Conservation (phyloP, 2,888 invertebrate species). For the Plemyria rubiginata region DNA sequence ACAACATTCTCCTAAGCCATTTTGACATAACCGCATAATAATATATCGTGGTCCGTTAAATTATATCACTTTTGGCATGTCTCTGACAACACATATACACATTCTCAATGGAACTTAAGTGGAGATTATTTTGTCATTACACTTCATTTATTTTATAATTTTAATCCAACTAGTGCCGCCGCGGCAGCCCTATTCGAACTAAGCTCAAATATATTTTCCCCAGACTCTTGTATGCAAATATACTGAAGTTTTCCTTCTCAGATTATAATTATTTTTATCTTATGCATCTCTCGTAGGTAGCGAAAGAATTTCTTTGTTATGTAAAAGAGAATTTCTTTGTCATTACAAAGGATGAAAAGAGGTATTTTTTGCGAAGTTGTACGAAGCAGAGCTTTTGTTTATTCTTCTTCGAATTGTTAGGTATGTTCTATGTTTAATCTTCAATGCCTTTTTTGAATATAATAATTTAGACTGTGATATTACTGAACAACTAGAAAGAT, state of each 20-base stretch:
- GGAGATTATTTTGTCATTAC: too few species aligned
- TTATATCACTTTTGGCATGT: too few species aligned
- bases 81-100: too few species aligned
- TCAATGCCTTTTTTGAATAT: background rate
- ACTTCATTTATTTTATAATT: too few species aligned
- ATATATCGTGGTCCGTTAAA: too few species aligned
- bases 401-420: background rate
- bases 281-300: constrained; percentile 20
- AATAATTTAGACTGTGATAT: too few species aligned
- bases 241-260: constrained; percentile 34
- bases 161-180: constrained; percentile 9
- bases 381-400: background rate
- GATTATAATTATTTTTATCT: constrained; percentile 34
- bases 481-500: too few species aligned
- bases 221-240: constrained; percentile 36
- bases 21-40: too few species aligned
- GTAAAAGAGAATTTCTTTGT: constrained; percentile 17
- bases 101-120: too few species aligned
- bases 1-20: too few species aligned
- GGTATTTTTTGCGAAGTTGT: background rate
- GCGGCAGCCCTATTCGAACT: constrained; percentile 50
- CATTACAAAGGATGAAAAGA: constrained; percentile 1
- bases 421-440: background rate
- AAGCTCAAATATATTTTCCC: constrained; percentile 54
- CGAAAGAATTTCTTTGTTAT: constrained; percentile 27